phyloP scores from a whole-genome alignment of 2,113 vertebrate species.

The Cinclus cinclus region DNA sequence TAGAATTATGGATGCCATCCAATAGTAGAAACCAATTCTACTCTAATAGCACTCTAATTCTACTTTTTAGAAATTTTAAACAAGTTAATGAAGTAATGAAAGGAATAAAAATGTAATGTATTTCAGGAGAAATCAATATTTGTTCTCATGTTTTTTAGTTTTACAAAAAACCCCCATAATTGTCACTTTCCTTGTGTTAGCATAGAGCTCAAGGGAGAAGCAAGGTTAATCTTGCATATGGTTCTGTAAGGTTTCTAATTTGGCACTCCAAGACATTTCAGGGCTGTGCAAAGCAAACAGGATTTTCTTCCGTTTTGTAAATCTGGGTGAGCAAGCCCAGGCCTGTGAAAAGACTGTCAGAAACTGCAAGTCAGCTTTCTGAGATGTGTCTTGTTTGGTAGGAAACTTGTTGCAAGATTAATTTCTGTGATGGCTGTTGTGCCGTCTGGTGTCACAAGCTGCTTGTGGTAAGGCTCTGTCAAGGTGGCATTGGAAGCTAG shows the following conservation, averaged over 20 bases:
- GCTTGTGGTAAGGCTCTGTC: background rate
- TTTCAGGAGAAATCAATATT: background rate
- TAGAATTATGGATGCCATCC: background rate
- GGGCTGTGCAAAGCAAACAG: background rate
- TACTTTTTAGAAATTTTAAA: background rate
- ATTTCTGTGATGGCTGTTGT: background rate
- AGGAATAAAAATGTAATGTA: background rate
- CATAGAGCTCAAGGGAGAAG: background rate
- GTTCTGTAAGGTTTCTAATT: background rate
- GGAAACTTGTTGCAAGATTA: background rate
- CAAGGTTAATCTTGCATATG: background rate
- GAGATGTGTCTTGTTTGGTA: background rate
- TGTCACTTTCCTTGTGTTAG: background rate
- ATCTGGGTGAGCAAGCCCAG: background rate
- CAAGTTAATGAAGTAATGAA: background rate
- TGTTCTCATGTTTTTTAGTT: background rate
- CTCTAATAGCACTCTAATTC: background rate
- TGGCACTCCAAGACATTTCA: background rate
- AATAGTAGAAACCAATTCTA: background rate
- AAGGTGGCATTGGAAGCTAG: background rate
- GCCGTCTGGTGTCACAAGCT: background rate
- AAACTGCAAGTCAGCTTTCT: background rate
- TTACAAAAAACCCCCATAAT: background rate
- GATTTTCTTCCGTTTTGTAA: background rate
- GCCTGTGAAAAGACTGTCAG: background rate